Evolutionary conservation across 2,113 vertebrate genomes (phyloP).

Genomic region (Sitta europaea): DNA sequence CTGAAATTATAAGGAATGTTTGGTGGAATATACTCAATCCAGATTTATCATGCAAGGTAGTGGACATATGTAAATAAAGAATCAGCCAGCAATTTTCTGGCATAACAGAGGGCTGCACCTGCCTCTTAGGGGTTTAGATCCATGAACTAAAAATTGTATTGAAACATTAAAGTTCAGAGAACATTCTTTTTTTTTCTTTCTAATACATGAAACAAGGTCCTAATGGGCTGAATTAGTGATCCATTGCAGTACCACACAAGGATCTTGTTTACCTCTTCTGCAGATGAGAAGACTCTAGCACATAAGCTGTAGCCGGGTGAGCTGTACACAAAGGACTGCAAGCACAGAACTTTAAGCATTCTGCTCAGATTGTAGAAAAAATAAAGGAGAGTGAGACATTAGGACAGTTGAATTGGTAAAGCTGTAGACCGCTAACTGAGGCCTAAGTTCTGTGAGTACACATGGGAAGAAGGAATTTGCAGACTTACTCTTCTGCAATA

Average conservation of each 20-base stretch:
- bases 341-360: background rate
- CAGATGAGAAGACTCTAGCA: background rate
- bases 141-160: background rate
- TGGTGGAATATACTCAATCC: background rate
- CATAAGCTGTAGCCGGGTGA: background rate
- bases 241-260: background rate
- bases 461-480: background rate
- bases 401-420: background rate
- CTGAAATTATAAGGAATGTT: background rate
- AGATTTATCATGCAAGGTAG: background rate
- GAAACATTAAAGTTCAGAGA: background rate
- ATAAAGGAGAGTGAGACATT: background rate
- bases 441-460: background rate
- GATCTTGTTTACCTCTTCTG: background rate
- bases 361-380: background rate
- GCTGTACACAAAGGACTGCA: background rate
- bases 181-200: background rate
- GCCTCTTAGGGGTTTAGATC: background rate
- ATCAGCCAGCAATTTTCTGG: background rate
- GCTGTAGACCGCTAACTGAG: background rate
- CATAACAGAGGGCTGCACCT: background rate
- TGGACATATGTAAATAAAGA: background rate
- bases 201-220: background rate
- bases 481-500: background rate
- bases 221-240: background rate